Base-by-base conservation (phyloP, 2,113 vertebrate species). In the Panthera uncia region DNA sequence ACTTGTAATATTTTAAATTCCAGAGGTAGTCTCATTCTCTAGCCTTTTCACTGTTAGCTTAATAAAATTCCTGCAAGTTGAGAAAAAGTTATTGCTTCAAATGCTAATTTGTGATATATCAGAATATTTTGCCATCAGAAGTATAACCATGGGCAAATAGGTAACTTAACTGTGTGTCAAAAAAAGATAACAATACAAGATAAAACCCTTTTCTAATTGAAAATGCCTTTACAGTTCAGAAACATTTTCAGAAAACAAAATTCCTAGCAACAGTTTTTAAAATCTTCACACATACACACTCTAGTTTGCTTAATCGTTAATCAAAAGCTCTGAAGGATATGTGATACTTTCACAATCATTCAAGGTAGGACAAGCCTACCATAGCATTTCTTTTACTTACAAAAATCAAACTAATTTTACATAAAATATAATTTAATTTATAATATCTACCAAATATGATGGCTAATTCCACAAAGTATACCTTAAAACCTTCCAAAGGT, bases 231-330 rank as follows among this genome's bases (percentile, higher is more conserved):
- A 83, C 15, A 74, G 25, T 95, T 95, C 81, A 97, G 61, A 91
- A 85, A 76, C 89, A 84, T 94, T 95, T 97, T 92, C 84, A 95
- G 85, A 96, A 96, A 95, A 95, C 16, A 94, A 94, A 96, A 92
- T 41, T n/a, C 31, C 81, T 41, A 89, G 90, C 5, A 91, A 90
- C 33, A 91, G 87, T 63, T 94, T 55, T 38, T 50, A 27, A 91
- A 96, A 88, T 89, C 41, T 86, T 89, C 89, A 97, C 79, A 95
- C 92, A 38, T 57, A 92, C 19, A 79, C 74, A 36, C 73, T 83
- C 38, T 93, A 71, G 52, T 91, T 78, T 95, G 84, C 91, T 96
- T 84, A 36, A 79, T 79, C 74, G 78, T 27, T 92, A 80, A 52
- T 66, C 71, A 83, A 95, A 96, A 90, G 25, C 16, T 57, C 29